Percentiles rank a stretch among this genome's conserved stretches.
Evolutionary conservation across 2,113 vertebrate genomes (phyloP).

Genomic region (Merops nubicus): DNA sequence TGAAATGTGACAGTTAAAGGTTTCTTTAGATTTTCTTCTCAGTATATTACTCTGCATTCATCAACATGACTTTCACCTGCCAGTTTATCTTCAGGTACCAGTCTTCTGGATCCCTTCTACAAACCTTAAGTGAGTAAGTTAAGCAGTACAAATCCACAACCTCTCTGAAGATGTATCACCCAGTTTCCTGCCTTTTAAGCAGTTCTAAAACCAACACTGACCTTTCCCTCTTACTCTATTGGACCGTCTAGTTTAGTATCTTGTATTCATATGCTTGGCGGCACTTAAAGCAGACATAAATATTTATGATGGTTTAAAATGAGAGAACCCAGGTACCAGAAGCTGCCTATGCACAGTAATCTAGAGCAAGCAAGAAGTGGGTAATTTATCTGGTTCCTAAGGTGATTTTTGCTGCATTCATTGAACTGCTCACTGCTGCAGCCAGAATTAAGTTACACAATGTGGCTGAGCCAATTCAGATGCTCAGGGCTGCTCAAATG

Average conservation of each 20-base stretch:
- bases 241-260: not conserved
- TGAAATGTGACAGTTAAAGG: not conserved
- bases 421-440: not conserved
- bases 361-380: not conserved
- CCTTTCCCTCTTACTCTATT: not conserved
- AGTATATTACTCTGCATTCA: not conserved
- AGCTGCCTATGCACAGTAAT: not conserved
- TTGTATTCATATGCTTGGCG: not conserved
- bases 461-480: not conserved
- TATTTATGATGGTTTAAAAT: not conserved
- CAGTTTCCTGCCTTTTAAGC: not conserved
- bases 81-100: not conserved
- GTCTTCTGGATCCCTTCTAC: not conserved
- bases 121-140: not conserved
- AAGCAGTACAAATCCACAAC: not conserved
- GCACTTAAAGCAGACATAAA: not conserved
- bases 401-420: not conserved
- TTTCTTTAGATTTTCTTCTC: not conserved
- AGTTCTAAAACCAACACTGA: not conserved
- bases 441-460: not conserved
- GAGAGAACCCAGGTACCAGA: not conserved
- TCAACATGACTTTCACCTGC: not conserved
- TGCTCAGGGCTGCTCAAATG: not conserved
- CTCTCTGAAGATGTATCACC: not conserved
- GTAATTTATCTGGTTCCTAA: not conserved